These are phyloP conservation scores for Panonychus citri DNA, from an alignment of 1,140 invertebrate genomes.

Conservation along the genomic window DNA sequence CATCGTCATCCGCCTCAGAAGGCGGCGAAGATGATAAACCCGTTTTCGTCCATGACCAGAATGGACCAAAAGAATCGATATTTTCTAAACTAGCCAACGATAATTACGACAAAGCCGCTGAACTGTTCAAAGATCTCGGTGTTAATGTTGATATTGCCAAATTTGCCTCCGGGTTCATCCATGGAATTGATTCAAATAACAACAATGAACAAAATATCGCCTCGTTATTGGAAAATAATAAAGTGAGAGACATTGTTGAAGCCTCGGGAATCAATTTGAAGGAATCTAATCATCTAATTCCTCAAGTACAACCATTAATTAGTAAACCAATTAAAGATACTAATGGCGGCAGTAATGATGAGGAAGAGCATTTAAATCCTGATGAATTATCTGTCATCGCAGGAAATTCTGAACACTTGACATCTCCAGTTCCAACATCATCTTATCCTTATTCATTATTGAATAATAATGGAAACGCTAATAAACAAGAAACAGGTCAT, in stretches of 20 bases:
- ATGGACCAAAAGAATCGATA: too few relatives aligned
- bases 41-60: too few relatives aligned
- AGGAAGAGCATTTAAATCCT: too few relatives aligned
- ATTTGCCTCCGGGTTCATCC: background rate
- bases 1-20: too few relatives aligned
- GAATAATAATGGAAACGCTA: too few relatives aligned
- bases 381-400: too few relatives aligned
- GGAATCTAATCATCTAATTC: background rate
- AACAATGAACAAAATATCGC: background rate
- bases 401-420: too few relatives aligned
- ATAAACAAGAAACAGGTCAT: too few relatives aligned
- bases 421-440: too few relatives aligned
- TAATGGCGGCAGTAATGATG: background rate
- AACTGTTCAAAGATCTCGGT: background rate
- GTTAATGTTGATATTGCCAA: background rate
- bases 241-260: background rate
- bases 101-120: background rate
- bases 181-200: background rate
- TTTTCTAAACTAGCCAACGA: background rate
- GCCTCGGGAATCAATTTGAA: background rate
- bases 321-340: background rate
- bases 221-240: background rate
- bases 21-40: too few relatives aligned
- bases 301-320: background rate
- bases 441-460: too few relatives aligned